Evolutionary conservation across 1,140 invertebrate genomes (phyloP).

Genomic region (Nasonia vitripennis): DNA sequence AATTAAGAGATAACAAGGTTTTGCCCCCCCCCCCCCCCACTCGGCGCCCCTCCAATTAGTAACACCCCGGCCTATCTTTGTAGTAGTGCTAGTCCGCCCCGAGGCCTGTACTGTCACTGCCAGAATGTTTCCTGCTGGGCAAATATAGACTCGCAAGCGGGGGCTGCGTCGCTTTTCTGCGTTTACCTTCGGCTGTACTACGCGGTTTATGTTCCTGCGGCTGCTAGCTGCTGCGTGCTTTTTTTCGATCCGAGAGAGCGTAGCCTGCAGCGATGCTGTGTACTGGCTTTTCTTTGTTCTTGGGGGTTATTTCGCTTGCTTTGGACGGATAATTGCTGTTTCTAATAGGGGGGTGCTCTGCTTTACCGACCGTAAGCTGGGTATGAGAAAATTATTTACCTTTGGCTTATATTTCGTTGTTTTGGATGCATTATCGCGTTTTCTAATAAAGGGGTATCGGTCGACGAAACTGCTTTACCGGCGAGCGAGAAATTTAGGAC

Average conservation of each 20-base stretch:
- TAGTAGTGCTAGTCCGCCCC: not conserved
- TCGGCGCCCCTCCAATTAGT: conserved; percentile 74
- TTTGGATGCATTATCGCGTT: no score
- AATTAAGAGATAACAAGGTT: conserved; percentile 77
- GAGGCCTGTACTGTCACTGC: conserved; percentile 55
- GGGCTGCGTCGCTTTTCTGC: not conserved
- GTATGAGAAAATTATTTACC: no score
- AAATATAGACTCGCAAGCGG: not conserved
- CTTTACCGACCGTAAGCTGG: no score
- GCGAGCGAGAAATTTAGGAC: no score
- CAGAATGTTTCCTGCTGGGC: conserved; percentile 52
- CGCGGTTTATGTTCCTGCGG: not conserved
- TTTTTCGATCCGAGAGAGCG: not conserved
- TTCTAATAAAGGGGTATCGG: no score
- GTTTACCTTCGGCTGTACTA: not conserved
- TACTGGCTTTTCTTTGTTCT: no score
- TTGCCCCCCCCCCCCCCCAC: conserved; percentile 63
- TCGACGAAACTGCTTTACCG: no score
- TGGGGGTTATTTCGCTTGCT: no score
- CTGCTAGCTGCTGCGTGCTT: not conserved
- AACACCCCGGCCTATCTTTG: conserved; percentile 65
- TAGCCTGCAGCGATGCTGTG: not conserved
- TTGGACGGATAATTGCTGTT: no score
- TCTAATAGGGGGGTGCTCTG: no score
- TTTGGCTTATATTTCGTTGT: no score